Base-by-base conservation (phyloP, 2,113 vertebrate species). In the Notarius lentiginosus region DNA sequence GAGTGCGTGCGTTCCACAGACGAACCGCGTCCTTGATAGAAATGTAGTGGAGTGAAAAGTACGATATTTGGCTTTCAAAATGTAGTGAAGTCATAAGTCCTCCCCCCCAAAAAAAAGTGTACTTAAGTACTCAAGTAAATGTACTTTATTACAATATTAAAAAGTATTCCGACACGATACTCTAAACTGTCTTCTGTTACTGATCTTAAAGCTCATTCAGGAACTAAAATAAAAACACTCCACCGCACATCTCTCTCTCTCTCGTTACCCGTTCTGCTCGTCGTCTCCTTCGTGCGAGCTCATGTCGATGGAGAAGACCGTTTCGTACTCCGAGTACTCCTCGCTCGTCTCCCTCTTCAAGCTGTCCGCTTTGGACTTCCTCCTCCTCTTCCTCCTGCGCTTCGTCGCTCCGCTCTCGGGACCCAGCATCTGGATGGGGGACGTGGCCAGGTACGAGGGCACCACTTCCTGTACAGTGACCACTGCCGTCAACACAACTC, bases 391-490 rank as follows among this genome's bases (percentile, higher is more conserved):
- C 41, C 96, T 94, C 17, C 97, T 95, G 92, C 98, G 99, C 92
- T 98, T 99, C 58, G 89, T 92, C 20, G 94, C 72, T 51, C 89
- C 88, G n/a, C 86, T 90, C 84, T 98, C 98, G 7, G 30, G 22
- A 91, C 34, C 89, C 75, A 89, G 90, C 82, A 14, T 90, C 84
- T 94, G 96, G 92, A 86, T 90, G 27, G 47, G 98, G 11, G 98
- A 99, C 1, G 98, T 99, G 49, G 96, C 97, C 85, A 99, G 94
- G 91, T 99, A 94, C 86, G 91, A 92, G 1, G 98, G 98, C 89
- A 99, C 93, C 17, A 95, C 89, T 91, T 97, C 98, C 98, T 96
- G 77, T 17, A 53, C 2, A 14, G n/a, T 41, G 41, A 41, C 41
- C 41, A 41, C 41, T 41, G 41, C 41, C 3, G 63, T 66, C 20